Base-by-base conservation (phyloP, 2,113 vertebrate genomes). In the Raja brachyura region DNA sequence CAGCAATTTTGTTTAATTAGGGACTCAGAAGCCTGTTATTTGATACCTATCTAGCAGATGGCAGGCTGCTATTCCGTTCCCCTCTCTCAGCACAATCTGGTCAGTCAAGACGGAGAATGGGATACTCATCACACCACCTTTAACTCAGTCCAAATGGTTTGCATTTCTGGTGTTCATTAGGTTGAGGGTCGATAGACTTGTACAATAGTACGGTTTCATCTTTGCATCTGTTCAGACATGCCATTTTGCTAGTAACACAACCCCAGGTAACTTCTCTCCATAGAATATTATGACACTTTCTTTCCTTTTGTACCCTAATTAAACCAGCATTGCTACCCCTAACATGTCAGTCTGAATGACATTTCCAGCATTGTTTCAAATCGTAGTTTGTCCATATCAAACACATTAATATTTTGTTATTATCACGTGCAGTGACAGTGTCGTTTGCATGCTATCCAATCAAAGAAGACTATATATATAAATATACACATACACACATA, bases 1-100 rank as follows among this genome's bases (percentile, higher is more conserved):
- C 95, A 94, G 95, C 96, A 96, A 98, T 97, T 97, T 96, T 96
- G 97, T 95, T 95, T 96, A 96, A 95, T 96, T 96, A 96, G 96
- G 96, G 95, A 96, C 97, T 97, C 97, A 95, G 96, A 95, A 96
- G 95, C 95, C 96, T 95, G 97, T 97, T 96, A 96, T 96, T 96
- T 96, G 59, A 95, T 94, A 94, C 94, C 94, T 93, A 94, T 95
- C 94, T 93, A 96, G 96, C 97, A 97, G 97, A 97, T 97, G 97
- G 97, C 96, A 93, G 95, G 94, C 95, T 94, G 94, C 95, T 95
- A 93, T 95, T 96, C 96, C 94, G 95, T 95, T 95, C 96, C 96
- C 97, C 96, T 96, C 96, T 94, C 94, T 95, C 96, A 96, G 95
- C 95, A 94, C 95, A 96, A 95, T 97, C 95, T 96, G 95, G 94